Evolutionary conservation across 1,140 invertebrate species (phyloP).

Genomic region (Drosophila elegans): DNA sequence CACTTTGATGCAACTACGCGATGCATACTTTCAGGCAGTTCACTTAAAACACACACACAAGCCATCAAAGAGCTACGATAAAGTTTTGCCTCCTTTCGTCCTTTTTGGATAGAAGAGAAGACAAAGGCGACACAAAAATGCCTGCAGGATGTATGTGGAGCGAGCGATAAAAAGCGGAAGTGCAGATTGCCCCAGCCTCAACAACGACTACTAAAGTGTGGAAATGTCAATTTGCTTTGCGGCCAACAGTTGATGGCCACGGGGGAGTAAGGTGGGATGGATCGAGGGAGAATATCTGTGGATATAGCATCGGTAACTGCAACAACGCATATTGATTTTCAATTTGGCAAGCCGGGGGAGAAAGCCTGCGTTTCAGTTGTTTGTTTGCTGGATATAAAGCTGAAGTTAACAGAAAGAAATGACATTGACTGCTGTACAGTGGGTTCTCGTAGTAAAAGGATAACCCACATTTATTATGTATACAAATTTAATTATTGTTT

Average conservation of each 20-base stretch:
- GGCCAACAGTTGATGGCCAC: constrained; percentile 30
- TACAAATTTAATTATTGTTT: no score
- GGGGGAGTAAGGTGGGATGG: not conserved
- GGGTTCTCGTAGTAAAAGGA: no score
- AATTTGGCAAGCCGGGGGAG: constrained; percentile 55
- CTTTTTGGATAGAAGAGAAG: constrained; percentile 24
- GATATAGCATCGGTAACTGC: constrained; percentile 36
- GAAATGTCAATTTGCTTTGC: constrained; percentile 78
- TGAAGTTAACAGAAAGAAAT: constrained; percentile 50
- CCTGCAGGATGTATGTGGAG: constrained; percentile 47
- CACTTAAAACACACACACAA: constrained; percentile 29
- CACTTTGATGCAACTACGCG: constrained; percentile 55
- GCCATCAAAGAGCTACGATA: constrained; percentile 61
- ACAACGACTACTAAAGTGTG: constrained; percentile 67
- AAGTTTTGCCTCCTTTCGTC: constrained; percentile 37
- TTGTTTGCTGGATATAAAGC: constrained; percentile 53
- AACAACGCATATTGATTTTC: constrained; percentile 76
- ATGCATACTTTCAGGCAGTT: constrained; percentile 51
- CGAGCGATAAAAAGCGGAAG: constrained; percentile 69
- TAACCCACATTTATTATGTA: no score
- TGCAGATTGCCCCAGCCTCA: constrained; percentile 65
- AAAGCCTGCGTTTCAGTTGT: constrained; percentile 10
- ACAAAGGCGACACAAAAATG: constrained; percentile 64
- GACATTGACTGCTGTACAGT: constrained; percentile 32
- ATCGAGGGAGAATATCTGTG: not conserved